Conservation (phyloP, 2,113 vertebrate genomes). For the Synchiropus splendidus region DNA sequence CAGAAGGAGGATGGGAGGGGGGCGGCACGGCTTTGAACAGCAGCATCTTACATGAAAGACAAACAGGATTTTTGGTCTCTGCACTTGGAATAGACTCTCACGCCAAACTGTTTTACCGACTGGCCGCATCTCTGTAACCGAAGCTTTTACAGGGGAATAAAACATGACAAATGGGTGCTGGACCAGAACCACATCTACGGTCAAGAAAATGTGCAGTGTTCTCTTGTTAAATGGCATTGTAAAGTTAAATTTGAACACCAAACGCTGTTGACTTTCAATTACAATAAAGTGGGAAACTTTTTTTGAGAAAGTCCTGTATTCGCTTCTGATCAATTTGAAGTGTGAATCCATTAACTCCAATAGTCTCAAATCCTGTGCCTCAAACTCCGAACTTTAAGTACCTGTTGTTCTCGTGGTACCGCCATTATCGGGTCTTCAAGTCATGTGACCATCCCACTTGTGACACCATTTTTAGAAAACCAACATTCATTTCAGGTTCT, state of each 20-base stretch:
- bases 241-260: constrained; percentile 11
- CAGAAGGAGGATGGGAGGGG: too few species aligned
- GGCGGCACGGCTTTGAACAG: constrained; percentile 22
- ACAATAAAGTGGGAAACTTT: constrained; percentile 19
- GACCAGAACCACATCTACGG: constrained; percentile 25
- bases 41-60: constrained; percentile 7
- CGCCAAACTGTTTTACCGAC: constrained; percentile 8
- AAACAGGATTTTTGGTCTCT: constrained; percentile 13
- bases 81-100: constrained; percentile 28
- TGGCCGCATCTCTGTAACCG: constrained; percentile 34
- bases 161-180: constrained; percentile 5
- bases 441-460: too few species aligned
- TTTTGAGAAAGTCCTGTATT: too few species aligned
- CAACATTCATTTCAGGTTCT: too few species aligned
- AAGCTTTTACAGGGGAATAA: constrained; percentile 13
- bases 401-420: too few species aligned
- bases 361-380: too few species aligned
- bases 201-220: constrained; percentile 10
- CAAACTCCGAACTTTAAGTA: too few species aligned
- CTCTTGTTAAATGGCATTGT: constrained; percentile 15
- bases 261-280: not conserved
- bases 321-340: too few species aligned
- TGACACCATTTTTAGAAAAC: too few species aligned
- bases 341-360: too few species aligned
- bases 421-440: too few species aligned